These are phyloP conservation scores for Delia radicum DNA, from an alignment of 1,140 invertebrate genomes.

Conservation along the genomic window DNA sequence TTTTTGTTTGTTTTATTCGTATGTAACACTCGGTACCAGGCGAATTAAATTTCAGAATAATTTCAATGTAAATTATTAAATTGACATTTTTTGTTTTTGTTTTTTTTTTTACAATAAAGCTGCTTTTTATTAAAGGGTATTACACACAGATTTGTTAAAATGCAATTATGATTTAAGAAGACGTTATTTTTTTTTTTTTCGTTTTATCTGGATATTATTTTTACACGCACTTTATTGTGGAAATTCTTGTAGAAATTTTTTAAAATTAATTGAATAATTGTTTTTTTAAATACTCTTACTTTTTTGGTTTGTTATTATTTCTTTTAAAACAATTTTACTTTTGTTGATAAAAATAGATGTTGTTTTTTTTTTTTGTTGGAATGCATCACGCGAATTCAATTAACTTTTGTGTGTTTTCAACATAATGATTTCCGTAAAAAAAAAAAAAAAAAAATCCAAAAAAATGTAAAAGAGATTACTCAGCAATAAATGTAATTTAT, in stretches of 20 bases:
- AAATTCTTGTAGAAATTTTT: not conserved
- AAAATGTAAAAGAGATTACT: not conserved
- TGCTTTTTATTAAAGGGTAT: not conserved
- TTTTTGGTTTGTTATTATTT: not conserved
- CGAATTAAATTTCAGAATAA: not conserved
- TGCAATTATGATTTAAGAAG: not conserved
- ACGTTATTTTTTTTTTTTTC: not conserved
- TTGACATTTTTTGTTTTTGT: not conserved
- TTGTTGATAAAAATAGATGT: not conserved
- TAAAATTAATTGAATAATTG: not conserved
- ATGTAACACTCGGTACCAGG: conserved; percentile 19
- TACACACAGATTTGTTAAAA: not conserved
- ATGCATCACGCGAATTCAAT: not conserved
- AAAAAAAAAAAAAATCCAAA: not conserved
- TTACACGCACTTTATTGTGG: not conserved
- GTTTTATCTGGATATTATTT: not conserved
- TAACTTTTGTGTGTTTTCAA: not conserved
- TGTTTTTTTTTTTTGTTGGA: not conserved
- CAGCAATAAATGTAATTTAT: not conserved
- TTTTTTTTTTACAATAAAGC: not conserved
- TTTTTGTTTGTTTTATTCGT: not conserved
- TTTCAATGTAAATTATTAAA: conserved; percentile 2
- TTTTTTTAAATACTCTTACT: not conserved
- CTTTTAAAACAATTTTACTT: not conserved
- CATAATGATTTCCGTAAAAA: conserved; percentile 4